Evolutionary conservation across 2,113 vertebrate genomes (phyloP), one percentile per base, ranked within the genome.

Genomic region (Globicephala melas): DNA sequence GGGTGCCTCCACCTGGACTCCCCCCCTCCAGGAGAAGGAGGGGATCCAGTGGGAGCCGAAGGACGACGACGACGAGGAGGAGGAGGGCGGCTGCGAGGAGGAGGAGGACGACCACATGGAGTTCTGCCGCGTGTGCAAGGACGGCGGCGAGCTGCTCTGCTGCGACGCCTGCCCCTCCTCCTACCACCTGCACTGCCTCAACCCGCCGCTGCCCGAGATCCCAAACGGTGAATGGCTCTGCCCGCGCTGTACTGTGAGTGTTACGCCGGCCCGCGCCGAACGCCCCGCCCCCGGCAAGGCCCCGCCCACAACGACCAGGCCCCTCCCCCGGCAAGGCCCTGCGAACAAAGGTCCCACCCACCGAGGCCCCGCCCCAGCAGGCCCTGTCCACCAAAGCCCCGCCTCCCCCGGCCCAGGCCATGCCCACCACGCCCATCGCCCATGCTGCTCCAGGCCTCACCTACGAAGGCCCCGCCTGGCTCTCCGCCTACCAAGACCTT

Each of bases 71-170:
- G 99, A 99, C 0, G 99, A 99, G 1, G 99, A 99, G 1, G 99
- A 99, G 17, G 99, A 99, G 53, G 99, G 99, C 41, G 98, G 98
- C 0, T 99, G 97, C 0, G 99, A 99, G 53, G 99, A 99, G 97
- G 99, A 99, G 94, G 99, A 99, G 95, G 99, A 99, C 0, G 99
- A 99, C 98, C 99, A 99, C 98, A 99, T 99, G 99, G 99, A 99
- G 97, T 99, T 99, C 97, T 99, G 99, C 97, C 98, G 99, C 62
- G 99, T 99, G 88, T 99, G 99, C 98, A 99, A 99, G 98, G 99
- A 99, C 0, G 99, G 99, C 13, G 99, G 99, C 20, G 99, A 99
- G 98, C 99, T 99, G 96, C 98, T 99, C 83, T 99, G 99, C 89
- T 99, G 99, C 79, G 99, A 99, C 97, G 99, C 99, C 85, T 99